Conservation (phyloP, 2,113 vertebrate genomes). For the Oophaga pumilio region DNA sequence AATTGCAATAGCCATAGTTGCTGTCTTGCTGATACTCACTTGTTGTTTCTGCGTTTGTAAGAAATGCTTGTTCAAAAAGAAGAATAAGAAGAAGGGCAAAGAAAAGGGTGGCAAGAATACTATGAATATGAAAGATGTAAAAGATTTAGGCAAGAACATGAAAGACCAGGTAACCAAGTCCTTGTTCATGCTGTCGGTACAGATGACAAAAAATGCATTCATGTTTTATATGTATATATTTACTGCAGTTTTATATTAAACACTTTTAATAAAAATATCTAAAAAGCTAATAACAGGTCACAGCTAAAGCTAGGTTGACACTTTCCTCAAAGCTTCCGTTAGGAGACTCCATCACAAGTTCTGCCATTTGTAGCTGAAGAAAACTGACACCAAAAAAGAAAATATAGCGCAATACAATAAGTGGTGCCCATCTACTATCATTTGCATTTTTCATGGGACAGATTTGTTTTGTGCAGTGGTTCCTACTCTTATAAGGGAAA, state of each 20-base stretch:
- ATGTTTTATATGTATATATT: not conserved
- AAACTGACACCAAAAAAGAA: too few relatives aligned
- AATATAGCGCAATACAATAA: too few relatives aligned
- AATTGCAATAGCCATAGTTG: slow-evolving; percentile 96
- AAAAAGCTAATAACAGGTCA: not conserved
- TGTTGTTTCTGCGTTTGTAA: slow-evolving; percentile 99
- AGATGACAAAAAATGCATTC: not conserved
- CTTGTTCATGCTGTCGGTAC: slow-evolving; percentile 22
- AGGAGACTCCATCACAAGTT: too few relatives aligned
- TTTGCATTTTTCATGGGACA: too few relatives aligned
- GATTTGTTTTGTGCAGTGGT: too few relatives aligned
- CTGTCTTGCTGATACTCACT: slow-evolving; percentile 91
- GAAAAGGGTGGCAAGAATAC: slow-evolving; percentile 98
- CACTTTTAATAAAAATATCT: not conserved
- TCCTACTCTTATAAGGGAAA: too few relatives aligned
- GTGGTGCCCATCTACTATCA: too few relatives aligned
- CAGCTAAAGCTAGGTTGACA: too few relatives aligned
- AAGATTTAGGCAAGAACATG: slow-evolving; percentile 88
- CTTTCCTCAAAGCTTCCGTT: too few relatives aligned
- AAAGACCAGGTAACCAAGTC: slow-evolving; percentile 89
- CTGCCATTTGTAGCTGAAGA: too few relatives aligned
- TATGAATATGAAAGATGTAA: slow-evolving; percentile 99
- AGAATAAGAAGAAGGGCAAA: slow-evolving; percentile 99
- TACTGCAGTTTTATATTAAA: not conserved
- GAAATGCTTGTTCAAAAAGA: slow-evolving; percentile 99